Base-by-base conservation (phyloP, 2,113 vertebrate species). In the Chionis minor region DNA sequence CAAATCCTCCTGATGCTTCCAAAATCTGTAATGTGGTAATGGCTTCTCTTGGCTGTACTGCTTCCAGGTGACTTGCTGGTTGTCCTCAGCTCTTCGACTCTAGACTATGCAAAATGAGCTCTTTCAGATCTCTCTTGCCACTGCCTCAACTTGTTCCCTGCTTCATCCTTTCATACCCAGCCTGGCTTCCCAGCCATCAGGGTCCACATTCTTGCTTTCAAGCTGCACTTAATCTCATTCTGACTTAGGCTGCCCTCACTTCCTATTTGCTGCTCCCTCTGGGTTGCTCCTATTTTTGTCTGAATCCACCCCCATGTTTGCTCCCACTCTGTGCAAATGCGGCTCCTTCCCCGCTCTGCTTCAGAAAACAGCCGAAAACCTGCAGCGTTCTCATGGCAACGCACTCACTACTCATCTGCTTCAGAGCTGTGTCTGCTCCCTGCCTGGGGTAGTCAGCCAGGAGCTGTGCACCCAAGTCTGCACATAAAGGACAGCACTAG, bases 271-370 rank as follows among this genome's bases (percentile, higher is more conserved):
- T 72, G 44, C 65, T 82, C 40, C 62, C 5, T 75, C 62, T 7
- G 28, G 15, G n/a, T 77, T 12, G 67, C 59, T 92, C 90, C 70
- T 88, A 69, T 82, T 96, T 94, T 67, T 83, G 92, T 66, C 79
- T 82, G 73, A 85, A 61, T 78, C 87, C 86, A 26, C 86, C 70
- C 89, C 69, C 72, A 1, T 16, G 20, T 78, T 78, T 77, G 81
- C 27, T 92, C 83, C 75, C 56, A 18, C 71, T 91, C 52, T 4
- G 38, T 82, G 70, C 58, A 27, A 61, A 56, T 44, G 62, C 78
- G 77, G 89, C 86, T 96, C 54, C 78, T 74, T 70, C 12, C 14
- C 42, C 51, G 30, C 89, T 90, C 58, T 58, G 69, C 78, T 54
- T 86, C 33, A 52, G 88, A 63, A 74, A 77, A 21, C 51, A 83